A percentile compares a stretch with the other conserved stretches of the same genome.
Evolutionary conservation across 92 coral and sea anemone genomes (phyloP).

Genomic region (Palythoa grandiflora): DNA sequence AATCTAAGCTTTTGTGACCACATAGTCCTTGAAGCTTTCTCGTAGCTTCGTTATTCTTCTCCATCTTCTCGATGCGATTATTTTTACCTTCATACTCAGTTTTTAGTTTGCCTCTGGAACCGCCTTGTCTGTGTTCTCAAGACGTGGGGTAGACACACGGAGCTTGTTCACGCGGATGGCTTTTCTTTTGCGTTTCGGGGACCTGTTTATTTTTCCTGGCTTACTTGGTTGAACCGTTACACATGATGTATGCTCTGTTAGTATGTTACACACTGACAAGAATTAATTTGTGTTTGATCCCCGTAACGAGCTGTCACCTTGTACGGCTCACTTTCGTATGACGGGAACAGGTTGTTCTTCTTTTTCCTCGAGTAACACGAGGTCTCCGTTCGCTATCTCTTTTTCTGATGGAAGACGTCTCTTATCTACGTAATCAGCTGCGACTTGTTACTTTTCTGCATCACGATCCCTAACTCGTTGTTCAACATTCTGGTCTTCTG

Average conservation of each 20-base stretch:
- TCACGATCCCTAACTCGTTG: constrained; percentile 34
- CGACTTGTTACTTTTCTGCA: constrained; percentile 41
- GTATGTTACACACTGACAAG: constrained; percentile 57
- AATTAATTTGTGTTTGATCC: constrained; percentile 51
- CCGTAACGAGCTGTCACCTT: constrained; percentile 51
- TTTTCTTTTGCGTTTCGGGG: not conserved
- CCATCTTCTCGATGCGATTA: too few relatives aligned
- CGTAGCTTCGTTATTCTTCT: too few relatives aligned
- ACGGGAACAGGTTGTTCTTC: constrained; percentile 67
- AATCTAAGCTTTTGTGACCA: too few relatives aligned
- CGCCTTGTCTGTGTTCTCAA: constrained; percentile 10
- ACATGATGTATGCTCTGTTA: constrained; percentile 50
- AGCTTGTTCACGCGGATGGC: constrained; percentile 9
- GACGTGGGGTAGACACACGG: not conserved
- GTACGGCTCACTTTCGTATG: constrained; percentile 62
- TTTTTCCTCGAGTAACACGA: constrained; percentile 13
- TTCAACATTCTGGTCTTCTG: not conserved
- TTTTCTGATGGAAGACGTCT: constrained; percentile 39
- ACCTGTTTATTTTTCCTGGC: not conserved
- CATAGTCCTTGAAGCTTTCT: too few relatives aligned
- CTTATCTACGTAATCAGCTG: constrained; percentile 18
- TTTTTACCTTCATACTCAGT: too few relatives aligned
- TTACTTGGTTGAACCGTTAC: constrained; percentile 15
- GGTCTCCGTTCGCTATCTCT: constrained; percentile 52
- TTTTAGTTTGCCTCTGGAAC: constrained; percentile 22